These are phyloP conservation scores for Lagopus leucura DNA, from an alignment of 2,113 vertebrate genomes.

Conservation along the genomic window DNA sequence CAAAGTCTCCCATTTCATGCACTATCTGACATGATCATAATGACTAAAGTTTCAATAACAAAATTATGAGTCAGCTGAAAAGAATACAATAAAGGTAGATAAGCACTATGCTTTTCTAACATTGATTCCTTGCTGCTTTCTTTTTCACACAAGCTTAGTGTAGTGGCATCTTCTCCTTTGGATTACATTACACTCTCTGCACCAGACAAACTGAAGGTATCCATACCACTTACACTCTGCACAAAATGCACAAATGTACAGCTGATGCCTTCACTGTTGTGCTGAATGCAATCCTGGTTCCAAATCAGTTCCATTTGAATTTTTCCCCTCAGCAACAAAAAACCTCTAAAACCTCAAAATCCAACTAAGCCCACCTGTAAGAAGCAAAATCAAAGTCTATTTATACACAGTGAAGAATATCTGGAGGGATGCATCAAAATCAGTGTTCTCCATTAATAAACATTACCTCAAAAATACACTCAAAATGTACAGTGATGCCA, in stretches of 20 bases:
- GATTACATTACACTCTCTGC: neutral
- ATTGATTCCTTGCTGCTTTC: neutral
- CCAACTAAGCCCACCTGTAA: neutral
- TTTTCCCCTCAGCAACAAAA: neutral
- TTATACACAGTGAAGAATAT: neutral
- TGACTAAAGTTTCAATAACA: neutral
- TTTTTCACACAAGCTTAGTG: neutral
- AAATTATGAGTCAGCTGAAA: neutral
- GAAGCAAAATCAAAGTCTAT: neutral
- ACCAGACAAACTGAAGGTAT: neutral
- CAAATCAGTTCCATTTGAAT: neutral
- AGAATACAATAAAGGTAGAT: neutral
- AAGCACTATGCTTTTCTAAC: neutral
- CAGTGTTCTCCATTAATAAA: conserved; percentile 33
- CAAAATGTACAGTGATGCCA: conserved; percentile 24
- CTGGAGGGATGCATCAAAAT: neutral
- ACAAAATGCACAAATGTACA: neutral
- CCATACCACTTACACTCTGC: accelerated
- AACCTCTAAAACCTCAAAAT: neutral
- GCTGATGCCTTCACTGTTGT: neutral
- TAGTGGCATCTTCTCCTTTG: neutral
- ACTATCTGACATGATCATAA: neutral
- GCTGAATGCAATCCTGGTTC: neutral
- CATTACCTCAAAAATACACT: neutral
- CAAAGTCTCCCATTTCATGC: neutral